Evolutionary conservation across 2,797 vertebrate genomes (phyloP), one percentile per base, ranked within the genome.

Genomic region (Sciurus carolinensis): DNA sequence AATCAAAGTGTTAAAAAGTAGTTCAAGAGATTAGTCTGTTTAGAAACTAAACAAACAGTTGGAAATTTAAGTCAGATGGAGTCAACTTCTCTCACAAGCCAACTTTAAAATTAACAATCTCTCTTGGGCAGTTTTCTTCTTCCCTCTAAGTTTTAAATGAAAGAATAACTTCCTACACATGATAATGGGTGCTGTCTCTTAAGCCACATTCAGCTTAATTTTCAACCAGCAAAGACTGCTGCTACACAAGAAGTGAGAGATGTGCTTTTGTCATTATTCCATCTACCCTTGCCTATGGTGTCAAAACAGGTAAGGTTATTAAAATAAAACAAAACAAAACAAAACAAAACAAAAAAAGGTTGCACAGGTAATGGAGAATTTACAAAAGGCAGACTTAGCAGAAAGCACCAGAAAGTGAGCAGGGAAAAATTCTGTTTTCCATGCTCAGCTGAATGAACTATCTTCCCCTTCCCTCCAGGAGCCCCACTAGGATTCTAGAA

Each of bases 41-140:
- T 97, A 96, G 84, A 97, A 84, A 97, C 80, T 88, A 97, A 95
- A 96, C 50, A 80, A 93, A 94, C 81, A 73, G 90, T 81, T 57
- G 90, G 76, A 97, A 96, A 83, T 94, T 95, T 87, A 96, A 86
- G 72, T 94, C 80, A 11, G 72, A 95, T 59, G 64, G 52, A 96
- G 84, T 73, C 69, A 84, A 75, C 87, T 86, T 94, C 95, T 94
- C 84, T 95, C 71, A 90, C 59, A 90, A 96, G 82, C 52, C 89
- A 96, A 85, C 82, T 97, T 96, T 96, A 71, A 79, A 96, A 94
- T 86, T 85, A 95, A 76, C 8, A 66, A 50, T 62, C 39, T 87
- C n/a, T 57, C 26, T 36, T 7, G 81, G 36, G 69, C 33, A 80
- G 30, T 76, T 81, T 86, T 81, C 57, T 76, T 76, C 30, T 30